Evolutionary conservation across 2,797 vertebrate species (phyloP), one percentile per base, ranked within the genome.

Genomic region (Takifugu ocellatus): DNA sequence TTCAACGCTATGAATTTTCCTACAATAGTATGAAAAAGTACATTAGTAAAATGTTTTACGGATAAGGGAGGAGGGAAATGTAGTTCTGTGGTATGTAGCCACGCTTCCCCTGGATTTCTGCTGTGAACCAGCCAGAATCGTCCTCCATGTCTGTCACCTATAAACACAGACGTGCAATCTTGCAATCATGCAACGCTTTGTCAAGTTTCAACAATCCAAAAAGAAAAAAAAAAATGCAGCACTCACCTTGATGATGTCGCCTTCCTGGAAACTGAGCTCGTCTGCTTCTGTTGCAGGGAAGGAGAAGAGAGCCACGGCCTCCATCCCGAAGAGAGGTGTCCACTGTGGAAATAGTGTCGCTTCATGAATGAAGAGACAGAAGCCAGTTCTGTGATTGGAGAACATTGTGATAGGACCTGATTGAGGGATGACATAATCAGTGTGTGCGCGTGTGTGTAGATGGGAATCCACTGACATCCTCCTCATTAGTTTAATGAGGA

Each of bases 121-220:
- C 95, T 75, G 93, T 94, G 83, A 90, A 91, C 95, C 95, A 96
- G 71, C 92, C 94, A 70, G 94, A 93, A 61, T 96, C 94, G 0
- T 95, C 93, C 50, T 96, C 94, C 93, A 96, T 95, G 78, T 95
- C 96, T 68, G 92, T 90, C 83, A 97, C 93, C 95, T 97, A 1
- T 61, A 74, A 62, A 75, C 56, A 85, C 61, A 59, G 29, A 59
- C 57, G 53, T n/a, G 16, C 51, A 56, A 25, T 21, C 9, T 16
- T 21, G 46, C 21, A 25, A 47, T 21, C 3, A 21, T 21, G 46
- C 21, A 25, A 11, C 3, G 1, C 7, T 5, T 39, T 15, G 46
- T 3, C 53, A 48, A 11, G 1, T 24, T 2, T 36, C 21, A 5
- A 50, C 27, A n/a, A 8, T 17, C 27, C 16, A 47, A 8, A 51